Evolutionary conservation across 53 echinoderm and acorn worm genomes (phyloP).

Genomic region (Zoroaster sp.): DNA sequence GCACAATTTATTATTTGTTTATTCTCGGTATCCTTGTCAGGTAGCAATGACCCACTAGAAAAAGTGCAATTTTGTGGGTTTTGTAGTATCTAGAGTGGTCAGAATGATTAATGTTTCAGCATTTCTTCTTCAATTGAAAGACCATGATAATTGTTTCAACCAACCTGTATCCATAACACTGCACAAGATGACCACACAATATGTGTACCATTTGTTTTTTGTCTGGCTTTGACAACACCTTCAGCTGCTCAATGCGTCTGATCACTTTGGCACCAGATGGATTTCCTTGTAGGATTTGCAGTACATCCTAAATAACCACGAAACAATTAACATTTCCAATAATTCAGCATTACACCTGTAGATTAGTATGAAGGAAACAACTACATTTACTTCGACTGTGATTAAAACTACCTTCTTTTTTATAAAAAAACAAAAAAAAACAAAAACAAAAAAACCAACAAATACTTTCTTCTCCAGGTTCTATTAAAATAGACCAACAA

Average conservation of each 20-base stretch:
- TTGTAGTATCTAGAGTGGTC: too few species aligned
- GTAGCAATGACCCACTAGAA: too few species aligned
- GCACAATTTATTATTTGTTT: too few species aligned
- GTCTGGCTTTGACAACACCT: background rate
- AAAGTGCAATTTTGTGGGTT: too few species aligned
- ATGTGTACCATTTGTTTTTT: background rate
- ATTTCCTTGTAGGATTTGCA: background rate
- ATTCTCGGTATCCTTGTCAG: too few species aligned
- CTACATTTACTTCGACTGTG: too few species aligned
- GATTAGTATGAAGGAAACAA: background rate
- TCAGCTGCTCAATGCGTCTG: background rate
- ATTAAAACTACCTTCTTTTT: too few species aligned
- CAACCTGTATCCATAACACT: background rate
- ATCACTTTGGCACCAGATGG: background rate
- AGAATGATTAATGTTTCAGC: background rate
- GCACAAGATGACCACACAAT: background rate
- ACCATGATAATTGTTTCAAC: background rate
- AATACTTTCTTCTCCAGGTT: too few species aligned
- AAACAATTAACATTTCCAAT: background rate
- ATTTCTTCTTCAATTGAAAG: background rate
- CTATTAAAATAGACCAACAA: too few species aligned
- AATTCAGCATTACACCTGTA: background rate
- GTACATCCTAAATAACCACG: background rate
- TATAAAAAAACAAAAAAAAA: too few species aligned
- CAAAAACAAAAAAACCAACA: too few species aligned